Conservation (phyloP, 92 coral and sea anemone species). For the Actinostola sp. region DNA sequence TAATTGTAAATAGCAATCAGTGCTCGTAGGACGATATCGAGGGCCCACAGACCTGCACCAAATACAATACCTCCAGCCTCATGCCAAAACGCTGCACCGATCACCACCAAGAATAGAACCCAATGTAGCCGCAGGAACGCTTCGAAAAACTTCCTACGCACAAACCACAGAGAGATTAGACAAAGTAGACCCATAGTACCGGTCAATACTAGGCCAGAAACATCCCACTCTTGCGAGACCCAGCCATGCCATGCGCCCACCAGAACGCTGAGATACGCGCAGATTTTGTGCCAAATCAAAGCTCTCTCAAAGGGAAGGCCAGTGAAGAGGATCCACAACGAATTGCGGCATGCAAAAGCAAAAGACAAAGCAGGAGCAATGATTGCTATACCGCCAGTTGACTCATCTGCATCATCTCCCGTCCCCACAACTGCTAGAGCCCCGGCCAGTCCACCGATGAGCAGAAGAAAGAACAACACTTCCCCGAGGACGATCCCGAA, state of each 20-base stretch:
- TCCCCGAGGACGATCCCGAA: conserved; percentile 75
- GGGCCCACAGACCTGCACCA: conserved; percentile 64
- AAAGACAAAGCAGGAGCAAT: conserved; percentile 66
- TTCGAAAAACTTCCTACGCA: conserved; percentile 70
- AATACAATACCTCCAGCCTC: conserved; percentile 58
- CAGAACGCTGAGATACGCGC: conserved; percentile 65
- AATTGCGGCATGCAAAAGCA: conserved; percentile 77
- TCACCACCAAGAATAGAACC: conserved; percentile 57
- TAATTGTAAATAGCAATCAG: conserved; percentile 51
- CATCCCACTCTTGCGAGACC: conserved; percentile 54
- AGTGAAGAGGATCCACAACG: conserved; percentile 70
- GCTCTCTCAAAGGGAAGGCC: conserved; percentile 82
- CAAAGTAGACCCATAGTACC: conserved; percentile 52
- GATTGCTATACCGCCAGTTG: conserved; percentile 56
- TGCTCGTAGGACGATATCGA: conserved; percentile 60
- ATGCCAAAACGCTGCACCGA: conserved; percentile 58
- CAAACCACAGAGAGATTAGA: conserved; percentile 59
- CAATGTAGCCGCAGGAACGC: conserved; percentile 68
- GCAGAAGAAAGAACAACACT: conserved; percentile 50
- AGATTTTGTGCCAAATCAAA: conserved; percentile 70
- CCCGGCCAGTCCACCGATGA: conserved; percentile 61
- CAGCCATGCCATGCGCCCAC: conserved; percentile 78
- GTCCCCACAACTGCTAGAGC: conserved; percentile 46
- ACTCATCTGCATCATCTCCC: conserved; percentile 38
- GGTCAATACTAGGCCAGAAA: conserved; percentile 51